Evolutionary conservation across 2,113 vertebrate species (phyloP), one percentile per base, ranked within the genome.

Genomic region (Tricholaema leucomelas): DNA sequence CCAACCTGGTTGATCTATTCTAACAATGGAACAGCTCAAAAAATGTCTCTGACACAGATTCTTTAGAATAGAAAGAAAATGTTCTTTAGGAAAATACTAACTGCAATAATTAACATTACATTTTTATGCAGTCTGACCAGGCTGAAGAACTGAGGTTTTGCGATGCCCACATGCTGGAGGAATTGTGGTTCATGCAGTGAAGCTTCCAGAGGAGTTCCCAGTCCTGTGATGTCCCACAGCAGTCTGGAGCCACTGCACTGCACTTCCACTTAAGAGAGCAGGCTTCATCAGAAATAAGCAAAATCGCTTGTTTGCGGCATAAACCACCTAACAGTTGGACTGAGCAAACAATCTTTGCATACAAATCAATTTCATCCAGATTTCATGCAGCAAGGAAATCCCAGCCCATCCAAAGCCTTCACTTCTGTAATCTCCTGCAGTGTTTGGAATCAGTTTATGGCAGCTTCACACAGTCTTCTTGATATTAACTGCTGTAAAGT

Each of bases 401-500:
- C 65, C 96, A 85, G 33, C 42, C 66, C 91, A 95, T 56, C 30
- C 35, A 90, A 76, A 72, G 75, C 14, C 52, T 71, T 81, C 82
- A 72, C 24, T 88, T 91, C 60, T 73, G 35, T 80, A 80, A 92
- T 91, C 50, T 96, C 91, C 87, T 48, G 63, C 46, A 95, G 42
- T 70, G 84, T 79, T 85, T 56, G 84, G 69, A 73, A 88, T 78
- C 65, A 90, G 58, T 93, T 96, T 89, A 85, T n/a, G 56, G 71
- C 54, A 90, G 44, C 77, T 90, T 93, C 77, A 75, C 46, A 48
- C 74, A 92, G 92, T 95, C 94, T 95, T 87, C 63, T n/a, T 90
- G 59, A 87, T 87, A 90, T 63, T 94, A 95, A 96, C 77, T 93
- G 85, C 92, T 81, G 63, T 86, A 94, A 97, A 93, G 69, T 71